A percentile compares a stretch with the other conserved stretches of the same genome.
These are phyloP conservation scores for Rhabdornis inornatus DNA, from an alignment of 2,113 vertebrate genomes.

Conservation along the genomic window DNA sequence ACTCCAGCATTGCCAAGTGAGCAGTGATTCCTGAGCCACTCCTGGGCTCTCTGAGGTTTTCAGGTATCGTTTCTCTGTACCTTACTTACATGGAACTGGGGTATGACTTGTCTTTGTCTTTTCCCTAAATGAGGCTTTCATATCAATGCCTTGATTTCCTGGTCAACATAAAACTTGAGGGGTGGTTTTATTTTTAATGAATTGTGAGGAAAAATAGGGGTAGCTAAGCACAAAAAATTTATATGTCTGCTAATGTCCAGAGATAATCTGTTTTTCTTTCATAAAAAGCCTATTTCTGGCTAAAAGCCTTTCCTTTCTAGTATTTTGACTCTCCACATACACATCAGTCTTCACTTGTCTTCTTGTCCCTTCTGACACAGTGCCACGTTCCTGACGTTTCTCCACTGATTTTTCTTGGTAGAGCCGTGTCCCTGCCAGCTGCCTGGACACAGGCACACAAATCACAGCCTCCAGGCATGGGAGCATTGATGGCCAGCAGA, in stretches of 20 bases:
- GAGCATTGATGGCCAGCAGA: neutral
- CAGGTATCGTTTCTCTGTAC: accelerated
- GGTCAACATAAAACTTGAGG: neutral
- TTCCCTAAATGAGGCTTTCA: neutral
- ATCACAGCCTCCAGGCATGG: neutral
- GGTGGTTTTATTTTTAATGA: neutral
- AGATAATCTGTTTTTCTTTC: neutral
- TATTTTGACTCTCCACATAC: neutral
- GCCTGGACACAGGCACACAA: neutral
- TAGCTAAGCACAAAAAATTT: neutral
- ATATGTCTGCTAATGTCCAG: neutral
- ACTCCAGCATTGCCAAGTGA: neutral
- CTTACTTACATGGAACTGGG: neutral
- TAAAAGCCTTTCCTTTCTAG: neutral
- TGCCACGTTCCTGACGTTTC: neutral
- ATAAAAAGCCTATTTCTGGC: neutral
- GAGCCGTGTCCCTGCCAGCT: neutral
- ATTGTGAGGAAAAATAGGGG: neutral
- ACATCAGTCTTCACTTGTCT: neutral
- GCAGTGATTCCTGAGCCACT: neutral
- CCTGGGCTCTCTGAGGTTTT: neutral
- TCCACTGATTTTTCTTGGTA: neutral
- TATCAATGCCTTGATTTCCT: neutral
- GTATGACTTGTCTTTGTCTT: neutral
- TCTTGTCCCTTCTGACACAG: neutral